phyloP scores from a whole-genome alignment of 2,888 invertebrate species.

The Aplocera efformata region DNA sequence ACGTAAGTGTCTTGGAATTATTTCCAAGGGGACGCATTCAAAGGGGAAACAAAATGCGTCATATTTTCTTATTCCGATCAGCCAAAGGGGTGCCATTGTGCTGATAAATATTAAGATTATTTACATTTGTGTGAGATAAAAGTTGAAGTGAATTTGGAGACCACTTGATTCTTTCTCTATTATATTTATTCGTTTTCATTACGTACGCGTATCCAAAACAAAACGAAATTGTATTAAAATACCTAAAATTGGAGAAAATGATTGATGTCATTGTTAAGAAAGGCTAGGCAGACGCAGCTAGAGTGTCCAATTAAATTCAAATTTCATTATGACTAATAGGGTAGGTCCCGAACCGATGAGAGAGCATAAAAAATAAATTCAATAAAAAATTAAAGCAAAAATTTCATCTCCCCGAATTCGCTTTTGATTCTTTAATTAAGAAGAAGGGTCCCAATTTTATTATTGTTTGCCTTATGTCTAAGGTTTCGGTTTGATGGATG shows the following conservation, averaged over 20 bases:
- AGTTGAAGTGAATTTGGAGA: too few species aligned
- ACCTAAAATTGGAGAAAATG: too few species aligned
- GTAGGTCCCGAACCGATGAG: conserved; percentile 23
- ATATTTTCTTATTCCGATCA: conserved; percentile 8
- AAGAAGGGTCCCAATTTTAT: conserved; percentile 12
- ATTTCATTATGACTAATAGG: conserved; percentile 36
- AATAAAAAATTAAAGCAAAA: conserved; percentile 21
- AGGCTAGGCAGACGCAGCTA: conserved; percentile 29
- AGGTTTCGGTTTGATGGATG: conserved; percentile 11
- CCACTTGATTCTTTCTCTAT: too few species aligned
- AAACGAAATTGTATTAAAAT: too few species aligned
- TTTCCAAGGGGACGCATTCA: conserved; percentile 8
- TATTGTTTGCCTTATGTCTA: conserved; percentile 12
- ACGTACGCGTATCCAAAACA: too few species aligned
- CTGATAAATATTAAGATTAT: too few species aligned
- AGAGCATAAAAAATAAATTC: conserved; percentile 27
- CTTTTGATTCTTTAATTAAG: conserved; percentile 17
- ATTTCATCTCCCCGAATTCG: conserved; percentile 11
- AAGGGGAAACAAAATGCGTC: conserved; percentile 12
- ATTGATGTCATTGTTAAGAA: conserved; percentile 22
- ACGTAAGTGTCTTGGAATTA: conserved; percentile 8
- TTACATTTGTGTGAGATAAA: too few species aligned
- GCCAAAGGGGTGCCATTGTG: neutral
- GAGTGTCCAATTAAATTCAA: conserved; percentile 40
- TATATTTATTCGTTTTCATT: too few species aligned